Conservation (phyloP, 2,797 vertebrate genomes). For the Microcaecilia unicolor region DNA sequence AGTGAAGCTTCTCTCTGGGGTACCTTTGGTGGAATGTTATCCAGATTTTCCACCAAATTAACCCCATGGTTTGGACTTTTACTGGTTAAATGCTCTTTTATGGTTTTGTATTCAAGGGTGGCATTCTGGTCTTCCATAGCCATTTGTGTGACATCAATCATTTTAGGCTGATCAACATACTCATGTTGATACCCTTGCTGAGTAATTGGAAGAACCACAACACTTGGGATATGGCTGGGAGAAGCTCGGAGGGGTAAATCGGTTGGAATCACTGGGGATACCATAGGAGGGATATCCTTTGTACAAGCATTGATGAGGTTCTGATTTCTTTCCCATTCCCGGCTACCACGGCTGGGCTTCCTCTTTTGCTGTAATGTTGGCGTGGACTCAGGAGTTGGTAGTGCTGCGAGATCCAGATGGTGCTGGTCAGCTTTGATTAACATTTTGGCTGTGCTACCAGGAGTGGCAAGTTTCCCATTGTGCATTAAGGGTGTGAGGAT, state of each 20-base stretch:
- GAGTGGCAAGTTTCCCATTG: conserved; percentile 76
- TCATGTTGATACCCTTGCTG: conserved; percentile 91
- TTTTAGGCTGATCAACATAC: conserved; percentile 92
- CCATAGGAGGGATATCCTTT: conserved; percentile 84
- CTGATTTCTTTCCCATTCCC: conserved; percentile 95
- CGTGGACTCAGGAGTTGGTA: conserved; percentile 93
- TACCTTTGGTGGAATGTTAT: conserved; percentile 82
- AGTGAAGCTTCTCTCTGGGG: conserved; percentile 94
- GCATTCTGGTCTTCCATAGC: conserved; percentile 82
- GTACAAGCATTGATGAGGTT: conserved; percentile 95
- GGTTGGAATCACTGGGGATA: conserved; percentile 83
- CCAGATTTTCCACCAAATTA: conserved; percentile 71
- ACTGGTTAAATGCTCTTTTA: conserved; percentile 64
- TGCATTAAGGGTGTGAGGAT: conserved; percentile 93
- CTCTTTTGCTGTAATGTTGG: conserved; percentile 88
- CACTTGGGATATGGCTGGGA: conserved; percentile 90
- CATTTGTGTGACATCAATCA: conserved; percentile 63
- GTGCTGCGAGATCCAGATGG: conserved; percentile 82
- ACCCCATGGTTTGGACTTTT: conserved; percentile 82
- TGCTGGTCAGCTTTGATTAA: conserved; percentile 95
- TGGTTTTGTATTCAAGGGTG: conserved; percentile 90
- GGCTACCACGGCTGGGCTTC: conserved; percentile 83
- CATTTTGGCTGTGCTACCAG: conserved; percentile 74
- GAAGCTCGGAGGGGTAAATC: conserved; percentile 85
- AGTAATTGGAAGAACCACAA: conserved; percentile 85